Evolutionary conservation across 2,797 vertebrate genomes (phyloP).

Genomic region (Florisuga fusca): DNA sequence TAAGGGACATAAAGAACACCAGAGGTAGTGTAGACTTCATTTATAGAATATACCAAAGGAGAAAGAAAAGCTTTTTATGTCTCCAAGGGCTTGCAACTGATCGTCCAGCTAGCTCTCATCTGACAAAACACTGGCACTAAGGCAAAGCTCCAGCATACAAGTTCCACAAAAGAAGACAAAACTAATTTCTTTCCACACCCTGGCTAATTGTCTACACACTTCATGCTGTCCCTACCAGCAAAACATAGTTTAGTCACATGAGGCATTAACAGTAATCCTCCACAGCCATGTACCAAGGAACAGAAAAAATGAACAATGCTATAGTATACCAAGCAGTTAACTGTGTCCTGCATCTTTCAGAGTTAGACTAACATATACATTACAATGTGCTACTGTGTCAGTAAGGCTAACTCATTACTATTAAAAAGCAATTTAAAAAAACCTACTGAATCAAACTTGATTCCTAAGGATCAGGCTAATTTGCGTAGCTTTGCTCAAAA

Average conservation of each 20-base stretch:
- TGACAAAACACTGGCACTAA: not conserved
- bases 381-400: conserved; percentile 15
- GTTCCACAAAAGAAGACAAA: not conserved
- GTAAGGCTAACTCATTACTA: conserved; percentile 5
- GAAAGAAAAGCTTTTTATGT: not conserved
- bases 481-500: not conserved
- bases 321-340: not conserved
- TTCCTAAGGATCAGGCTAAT: not conserved
- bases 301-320: not conserved
- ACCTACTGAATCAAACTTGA: not conserved
- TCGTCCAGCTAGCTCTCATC: not conserved
- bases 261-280: not conserved
- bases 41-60: not conserved
- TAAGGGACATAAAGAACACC: not conserved
- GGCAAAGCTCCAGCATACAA: not conserved
- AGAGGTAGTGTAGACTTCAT: not conserved
- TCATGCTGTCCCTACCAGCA: not conserved
- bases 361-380: not conserved
- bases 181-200: not conserved
- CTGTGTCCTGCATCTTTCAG: not conserved
- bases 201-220: not conserved
- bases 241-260: not conserved
- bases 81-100: not conserved
- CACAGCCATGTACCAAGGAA: not conserved
- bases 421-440: not conserved